A percentile compares a stretch with the other conserved stretches of the same genome.
These are phyloP conservation scores for Clarias magur DNA, from an alignment of 2,113 vertebrate genomes.

Conservation along the genomic window DNA sequence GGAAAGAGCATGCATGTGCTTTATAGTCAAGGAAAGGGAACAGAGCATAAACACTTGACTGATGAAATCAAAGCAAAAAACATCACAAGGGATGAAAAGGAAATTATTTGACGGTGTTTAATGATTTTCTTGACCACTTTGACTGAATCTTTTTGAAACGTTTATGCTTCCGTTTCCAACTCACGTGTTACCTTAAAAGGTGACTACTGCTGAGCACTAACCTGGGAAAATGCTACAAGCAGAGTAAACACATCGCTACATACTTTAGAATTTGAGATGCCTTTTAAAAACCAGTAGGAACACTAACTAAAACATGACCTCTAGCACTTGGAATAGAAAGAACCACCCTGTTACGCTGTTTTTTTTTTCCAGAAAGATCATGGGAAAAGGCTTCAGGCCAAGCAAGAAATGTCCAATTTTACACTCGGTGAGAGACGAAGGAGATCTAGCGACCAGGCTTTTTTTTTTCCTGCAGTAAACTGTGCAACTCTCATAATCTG, in stretches of 20 bases:
- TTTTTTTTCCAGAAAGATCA: background rate
- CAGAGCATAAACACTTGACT: background rate
- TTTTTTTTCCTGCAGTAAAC: background rate
- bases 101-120: background rate
- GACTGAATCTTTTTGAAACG: background rate
- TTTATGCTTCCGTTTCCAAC: background rate
- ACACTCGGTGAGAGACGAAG: background rate
- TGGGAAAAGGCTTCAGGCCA: background rate
- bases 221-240: background rate
- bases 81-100: background rate
- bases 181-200: background rate
- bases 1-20: background rate
- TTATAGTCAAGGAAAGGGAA: background rate
- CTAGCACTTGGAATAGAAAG: background rate
- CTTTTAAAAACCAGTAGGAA: background rate
- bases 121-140: background rate
- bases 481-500: background rate
- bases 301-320: background rate
- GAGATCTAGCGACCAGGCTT: background rate
- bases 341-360: background rate
- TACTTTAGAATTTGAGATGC: background rate
- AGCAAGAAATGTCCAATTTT: background rate
- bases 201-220: background rate
- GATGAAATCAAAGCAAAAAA: background rate
- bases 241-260: background rate